Percentiles rank a stretch among this genome's conserved stretches.
These are phyloP conservation scores for Lycorma delicatula DNA, from an alignment of 1,140 invertebrate genomes.

Conservation along the genomic window DNA sequence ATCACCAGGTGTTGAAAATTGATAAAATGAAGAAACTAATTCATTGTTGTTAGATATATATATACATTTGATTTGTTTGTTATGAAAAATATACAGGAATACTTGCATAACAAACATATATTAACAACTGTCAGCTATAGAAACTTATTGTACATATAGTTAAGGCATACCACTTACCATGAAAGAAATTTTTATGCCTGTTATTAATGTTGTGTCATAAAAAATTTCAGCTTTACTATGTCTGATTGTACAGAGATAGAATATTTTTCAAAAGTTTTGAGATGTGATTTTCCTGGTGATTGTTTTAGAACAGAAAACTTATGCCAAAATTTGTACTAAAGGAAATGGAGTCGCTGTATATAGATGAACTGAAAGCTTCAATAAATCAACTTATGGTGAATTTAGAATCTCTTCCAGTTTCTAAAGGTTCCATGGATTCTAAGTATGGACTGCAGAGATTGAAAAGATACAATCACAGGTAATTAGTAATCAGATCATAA, in stretches of 20 bases:
- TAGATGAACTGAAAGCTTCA: slow-evolving; percentile 95
- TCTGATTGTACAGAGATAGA: neutral
- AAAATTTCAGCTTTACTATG: too few relatives aligned
- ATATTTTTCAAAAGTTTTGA: neutral
- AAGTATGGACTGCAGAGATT: slow-evolving; percentile 94
- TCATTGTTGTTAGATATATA: too few relatives aligned
- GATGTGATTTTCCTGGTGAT: neutral
- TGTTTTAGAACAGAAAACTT: slow-evolving; percentile 81
- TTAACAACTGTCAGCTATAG: too few relatives aligned
- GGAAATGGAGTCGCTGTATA: slow-evolving; percentile 99
- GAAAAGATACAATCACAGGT: slow-evolving; percentile 95
- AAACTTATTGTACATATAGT: too few relatives aligned
- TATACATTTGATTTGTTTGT: too few relatives aligned
- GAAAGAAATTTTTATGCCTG: too few relatives aligned
- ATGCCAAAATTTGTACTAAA: slow-evolving; percentile 99
- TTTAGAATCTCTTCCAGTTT: slow-evolving; percentile 96
- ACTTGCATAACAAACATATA: too few relatives aligned
- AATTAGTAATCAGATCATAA: slow-evolving; percentile 28
- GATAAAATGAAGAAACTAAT: too few relatives aligned
- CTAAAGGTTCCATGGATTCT: slow-evolving; percentile 93
- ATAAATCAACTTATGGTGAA: slow-evolving; percentile 98
- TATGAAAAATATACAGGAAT: too few relatives aligned
- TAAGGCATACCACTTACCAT: too few relatives aligned
- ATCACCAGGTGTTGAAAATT: too few relatives aligned
- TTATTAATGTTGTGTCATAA: too few relatives aligned